These are phyloP conservation scores for Chloroclysta siterata DNA, from an alignment of 2,888 invertebrate species.

Conservation along the genomic window DNA sequence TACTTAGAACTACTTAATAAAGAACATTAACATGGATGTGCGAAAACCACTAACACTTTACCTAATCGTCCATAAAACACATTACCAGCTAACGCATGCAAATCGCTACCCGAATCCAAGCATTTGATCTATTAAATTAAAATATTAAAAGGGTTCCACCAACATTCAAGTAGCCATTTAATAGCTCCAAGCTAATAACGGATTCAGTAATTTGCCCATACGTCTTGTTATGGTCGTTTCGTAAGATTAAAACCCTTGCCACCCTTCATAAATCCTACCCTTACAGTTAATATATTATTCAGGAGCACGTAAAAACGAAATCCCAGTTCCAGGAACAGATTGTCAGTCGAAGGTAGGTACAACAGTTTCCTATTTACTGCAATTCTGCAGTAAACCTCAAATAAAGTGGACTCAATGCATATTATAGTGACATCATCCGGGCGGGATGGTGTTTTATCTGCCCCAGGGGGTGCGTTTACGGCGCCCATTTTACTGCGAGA, in stretches of 20 bases:
- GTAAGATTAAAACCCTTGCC: slow-evolving; percentile 79
- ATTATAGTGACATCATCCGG: slow-evolving; percentile 81
- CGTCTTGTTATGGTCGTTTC: slow-evolving; percentile 82
- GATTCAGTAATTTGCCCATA: slow-evolving; percentile 82
- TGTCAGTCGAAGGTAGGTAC: slow-evolving; percentile 56
- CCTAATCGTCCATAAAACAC: slow-evolving; percentile 41
- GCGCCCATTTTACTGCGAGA: slow-evolving; percentile 69
- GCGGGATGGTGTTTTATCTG: slow-evolving; percentile 70
- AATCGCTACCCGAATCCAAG: slow-evolving; percentile 55
- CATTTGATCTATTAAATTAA: slow-evolving; percentile 65
- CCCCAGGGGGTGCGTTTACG: slow-evolving; percentile 70
- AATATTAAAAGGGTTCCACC: slow-evolving; percentile 68
- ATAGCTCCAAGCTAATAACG: slow-evolving; percentile 75
- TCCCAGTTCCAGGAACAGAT: slow-evolving; percentile 59
- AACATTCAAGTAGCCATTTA: slow-evolving; percentile 76
- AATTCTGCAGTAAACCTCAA: slow-evolving; percentile 69
- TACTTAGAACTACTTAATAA: slow-evolving; percentile 18
- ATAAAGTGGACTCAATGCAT: slow-evolving; percentile 82
- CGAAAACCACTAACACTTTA: slow-evolving; percentile 39
- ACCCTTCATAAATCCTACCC: slow-evolving; percentile 82
- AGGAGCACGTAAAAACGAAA: slow-evolving; percentile 75
- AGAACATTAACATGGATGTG: slow-evolving; percentile 34
- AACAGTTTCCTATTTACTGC: slow-evolving; percentile 32
- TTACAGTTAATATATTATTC: slow-evolving; percentile 77
- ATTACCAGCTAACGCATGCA: slow-evolving; percentile 46